These are phyloP conservation scores for Acanthornis magna DNA, from an alignment of 2,797 vertebrate genomes.

Conservation along the genomic window DNA sequence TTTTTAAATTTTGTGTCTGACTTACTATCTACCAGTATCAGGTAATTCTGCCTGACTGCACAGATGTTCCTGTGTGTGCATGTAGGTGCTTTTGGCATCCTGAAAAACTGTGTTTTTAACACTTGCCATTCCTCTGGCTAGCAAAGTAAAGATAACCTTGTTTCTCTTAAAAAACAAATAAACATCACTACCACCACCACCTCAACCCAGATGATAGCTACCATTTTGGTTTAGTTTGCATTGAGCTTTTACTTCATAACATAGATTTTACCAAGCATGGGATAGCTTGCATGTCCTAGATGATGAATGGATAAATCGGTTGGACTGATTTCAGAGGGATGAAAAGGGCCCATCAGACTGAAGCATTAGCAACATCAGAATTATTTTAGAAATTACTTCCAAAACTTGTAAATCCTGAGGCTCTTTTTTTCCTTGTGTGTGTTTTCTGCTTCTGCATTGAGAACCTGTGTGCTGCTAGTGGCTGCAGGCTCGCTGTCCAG, in stretches of 20 bases:
- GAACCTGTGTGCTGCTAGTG: not conserved
- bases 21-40: not conserved
- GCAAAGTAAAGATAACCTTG: not conserved
- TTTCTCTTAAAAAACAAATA: not conserved
- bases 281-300: not conserved
- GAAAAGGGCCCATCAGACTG: not conserved
- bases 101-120: not conserved
- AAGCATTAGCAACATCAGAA: not conserved
- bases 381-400: not conserved
- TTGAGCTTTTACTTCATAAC: not conserved
- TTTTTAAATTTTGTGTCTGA: not conserved
- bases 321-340: not conserved
- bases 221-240: not conserved
- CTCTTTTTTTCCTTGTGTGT: no score
- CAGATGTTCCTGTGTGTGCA: not conserved
- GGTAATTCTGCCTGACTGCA: not conserved
- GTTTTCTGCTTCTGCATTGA: not conserved
- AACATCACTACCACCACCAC: not conserved
- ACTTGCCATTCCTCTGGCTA: not conserved
- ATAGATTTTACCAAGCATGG: not conserved
- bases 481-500: not conserved
- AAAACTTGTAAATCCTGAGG: not conserved
- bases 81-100: not conserved
- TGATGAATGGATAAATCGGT: not conserved
- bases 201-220: not conserved